phyloP scores from a whole-genome alignment of 2,113 vertebrate species.

The zebrafish (Danio rerio) region DNA sequence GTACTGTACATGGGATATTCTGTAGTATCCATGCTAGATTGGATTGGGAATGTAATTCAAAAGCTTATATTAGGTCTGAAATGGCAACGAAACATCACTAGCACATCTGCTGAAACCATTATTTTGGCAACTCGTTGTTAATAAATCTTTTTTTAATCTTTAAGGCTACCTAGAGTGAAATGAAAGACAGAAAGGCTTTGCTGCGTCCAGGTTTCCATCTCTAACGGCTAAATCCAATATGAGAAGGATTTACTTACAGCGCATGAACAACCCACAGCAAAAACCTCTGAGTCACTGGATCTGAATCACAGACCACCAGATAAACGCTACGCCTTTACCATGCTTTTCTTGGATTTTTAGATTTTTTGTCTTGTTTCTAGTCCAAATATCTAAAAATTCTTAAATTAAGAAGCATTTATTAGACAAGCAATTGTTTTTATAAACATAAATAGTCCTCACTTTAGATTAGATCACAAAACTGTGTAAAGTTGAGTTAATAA shows the following conservation, averaged over 20 bases:
- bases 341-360: too few relatives aligned
- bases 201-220: conserved; percentile 19
- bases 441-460: too few relatives aligned
- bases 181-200: neutral
- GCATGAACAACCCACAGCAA: conserved; percentile 40
- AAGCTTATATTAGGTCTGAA: neutral
- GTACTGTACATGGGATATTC: neutral
- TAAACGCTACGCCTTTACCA: neutral
- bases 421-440: too few relatives aligned
- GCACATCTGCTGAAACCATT: conserved; percentile 9
- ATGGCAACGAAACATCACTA: neutral
- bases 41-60: neutral
- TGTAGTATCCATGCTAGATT: neutral
- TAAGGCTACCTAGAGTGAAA: neutral
- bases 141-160: neutral
- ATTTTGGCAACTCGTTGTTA: neutral
- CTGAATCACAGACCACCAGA: neutral
- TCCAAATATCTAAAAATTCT: too few relatives aligned
- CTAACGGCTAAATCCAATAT: conserved; percentile 39
- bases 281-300: conserved; percentile 43
- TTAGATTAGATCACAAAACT: too few relatives aligned
- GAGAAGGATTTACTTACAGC: conserved; percentile 53
- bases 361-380: too few relatives aligned
- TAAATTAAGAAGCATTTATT: too few relatives aligned
- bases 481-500: too few relatives aligned